Conservation (phyloP, 64 coral and sea anemone species). For the Montipora sp. region DNA sequence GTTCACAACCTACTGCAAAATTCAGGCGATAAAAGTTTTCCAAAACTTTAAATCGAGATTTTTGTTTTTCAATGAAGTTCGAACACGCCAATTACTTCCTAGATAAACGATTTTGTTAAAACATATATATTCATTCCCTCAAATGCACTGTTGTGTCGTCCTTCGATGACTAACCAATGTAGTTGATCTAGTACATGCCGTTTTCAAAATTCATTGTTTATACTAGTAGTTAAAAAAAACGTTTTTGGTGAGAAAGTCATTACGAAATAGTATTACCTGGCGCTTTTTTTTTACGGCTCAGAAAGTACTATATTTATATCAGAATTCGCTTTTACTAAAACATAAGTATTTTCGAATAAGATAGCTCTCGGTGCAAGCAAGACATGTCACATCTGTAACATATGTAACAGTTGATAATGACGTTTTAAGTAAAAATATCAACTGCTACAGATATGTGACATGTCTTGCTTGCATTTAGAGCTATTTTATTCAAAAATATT, state of each 20-base stretch:
- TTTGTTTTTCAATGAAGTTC: neutral
- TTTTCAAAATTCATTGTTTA: neutral
- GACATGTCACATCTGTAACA: too few relatives aligned
- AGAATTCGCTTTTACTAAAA: neutral
- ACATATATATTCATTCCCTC: neutral
- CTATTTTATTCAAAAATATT: too few relatives aligned
- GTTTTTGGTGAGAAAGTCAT: constrained; percentile 9
- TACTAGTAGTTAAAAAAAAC: neutral
- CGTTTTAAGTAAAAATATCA: too few relatives aligned
- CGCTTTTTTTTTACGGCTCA: constrained; percentile 17
- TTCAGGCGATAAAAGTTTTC: neutral
- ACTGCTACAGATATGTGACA: too few relatives aligned
- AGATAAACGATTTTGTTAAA: neutral
- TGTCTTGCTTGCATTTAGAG: too few relatives aligned
- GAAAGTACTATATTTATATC: neutral
- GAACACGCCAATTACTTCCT: neutral
- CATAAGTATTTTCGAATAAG: neutral
- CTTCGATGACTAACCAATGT: constrained; percentile 4
- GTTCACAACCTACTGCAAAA: neutral
- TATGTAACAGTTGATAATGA: too few relatives aligned
- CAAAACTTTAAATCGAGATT: neutral
- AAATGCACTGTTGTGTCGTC: neutral
- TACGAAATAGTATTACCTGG: neutral
- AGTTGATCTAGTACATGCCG: constrained; percentile 2
- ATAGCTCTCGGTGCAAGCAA: neutral